Conservation (phyloP, 2,113 vertebrate genomes). For the Entomyzon cyanotis region DNA sequence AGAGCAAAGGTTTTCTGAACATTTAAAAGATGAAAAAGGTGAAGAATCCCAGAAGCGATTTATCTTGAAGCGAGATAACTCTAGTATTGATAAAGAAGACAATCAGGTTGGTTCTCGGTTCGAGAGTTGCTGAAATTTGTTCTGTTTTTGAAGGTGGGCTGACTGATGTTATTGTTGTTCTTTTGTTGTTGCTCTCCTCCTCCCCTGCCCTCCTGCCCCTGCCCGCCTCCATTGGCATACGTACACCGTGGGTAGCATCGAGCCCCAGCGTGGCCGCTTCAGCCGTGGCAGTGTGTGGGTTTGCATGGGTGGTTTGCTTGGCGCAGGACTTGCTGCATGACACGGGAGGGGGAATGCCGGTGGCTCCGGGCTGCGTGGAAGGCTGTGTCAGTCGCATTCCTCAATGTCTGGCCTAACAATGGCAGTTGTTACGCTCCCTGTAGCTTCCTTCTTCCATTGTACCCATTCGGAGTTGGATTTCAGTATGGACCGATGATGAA, state of each 20-base stretch:
- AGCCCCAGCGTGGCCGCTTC: slow-evolving; percentile 44
- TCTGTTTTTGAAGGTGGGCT: slow-evolving; percentile 79
- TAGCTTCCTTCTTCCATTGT: slow-evolving; percentile 59
- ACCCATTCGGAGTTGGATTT: slow-evolving; percentile 43
- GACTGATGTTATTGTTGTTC: slow-evolving; percentile 73
- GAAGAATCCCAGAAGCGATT: slow-evolving; percentile 88
- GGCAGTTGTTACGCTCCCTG: slow-evolving; percentile 60
- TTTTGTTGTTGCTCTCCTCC: slow-evolving; percentile 66
- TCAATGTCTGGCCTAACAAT: slow-evolving; percentile 64
- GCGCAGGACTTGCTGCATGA: slow-evolving; percentile 76
- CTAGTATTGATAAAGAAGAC: slow-evolving; percentile 89
- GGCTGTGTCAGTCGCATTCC: slow-evolving; percentile 64
- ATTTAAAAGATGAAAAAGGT: slow-evolving; percentile 88
- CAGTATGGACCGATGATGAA: slow-evolving; percentile 31
- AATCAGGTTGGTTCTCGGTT: slow-evolving; percentile 85
- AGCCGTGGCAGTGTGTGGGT: slow-evolving; percentile 69
- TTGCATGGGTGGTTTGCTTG: slow-evolving; percentile 81
- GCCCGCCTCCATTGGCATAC: background rate
- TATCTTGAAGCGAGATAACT: slow-evolving; percentile 89
- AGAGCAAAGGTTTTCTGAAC: slow-evolving; percentile 88
- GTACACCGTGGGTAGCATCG: background rate
- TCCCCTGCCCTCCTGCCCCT: background rate
- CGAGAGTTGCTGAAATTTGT: slow-evolving; percentile 78
- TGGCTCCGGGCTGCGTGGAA: slow-evolving; percentile 37
- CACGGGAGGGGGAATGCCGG: slow-evolving; percentile 41